Evolutionary conservation across 2,113 vertebrate species (phyloP).

Genomic region (Zapornia atra): DNA sequence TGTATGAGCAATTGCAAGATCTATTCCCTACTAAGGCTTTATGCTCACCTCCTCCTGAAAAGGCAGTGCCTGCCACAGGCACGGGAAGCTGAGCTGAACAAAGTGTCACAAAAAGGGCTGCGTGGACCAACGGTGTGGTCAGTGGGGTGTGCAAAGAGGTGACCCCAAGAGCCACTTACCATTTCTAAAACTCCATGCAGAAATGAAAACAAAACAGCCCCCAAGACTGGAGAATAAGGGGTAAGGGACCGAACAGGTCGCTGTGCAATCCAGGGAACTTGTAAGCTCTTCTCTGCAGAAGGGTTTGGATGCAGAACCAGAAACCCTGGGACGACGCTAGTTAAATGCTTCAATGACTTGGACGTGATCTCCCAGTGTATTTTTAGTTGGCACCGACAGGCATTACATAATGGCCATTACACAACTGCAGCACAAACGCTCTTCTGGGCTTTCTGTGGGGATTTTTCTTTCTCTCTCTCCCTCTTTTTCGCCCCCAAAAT

Average conservation of each 20-base stretch:
- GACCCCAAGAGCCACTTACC: background rate
- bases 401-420: slow-evolving; percentile 70
- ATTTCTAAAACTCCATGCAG: background rate
- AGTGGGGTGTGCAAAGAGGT: background rate
- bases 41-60: background rate
- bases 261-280: background rate
- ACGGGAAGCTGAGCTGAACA: background rate
- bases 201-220: background rate
- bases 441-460: background rate
- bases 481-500: background rate
- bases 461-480: background rate
- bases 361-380: slow-evolving; percentile 60
- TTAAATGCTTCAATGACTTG: slow-evolving; percentile 63
- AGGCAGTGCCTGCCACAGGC: accelerated
- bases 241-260: background rate
- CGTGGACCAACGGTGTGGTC: accelerated
- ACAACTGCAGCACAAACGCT: slow-evolving; percentile 45
- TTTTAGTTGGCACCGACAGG: slow-evolving; percentile 67
- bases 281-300: background rate
- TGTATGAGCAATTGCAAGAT: background rate
- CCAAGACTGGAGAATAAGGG: background rate
- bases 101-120: background rate
- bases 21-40: background rate
- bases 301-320: background rate
- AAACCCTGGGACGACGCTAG: background rate